phyloP scores from a whole-genome alignment of 2,797 vertebrate genomes.

The Novumbra hubbsi region DNA sequence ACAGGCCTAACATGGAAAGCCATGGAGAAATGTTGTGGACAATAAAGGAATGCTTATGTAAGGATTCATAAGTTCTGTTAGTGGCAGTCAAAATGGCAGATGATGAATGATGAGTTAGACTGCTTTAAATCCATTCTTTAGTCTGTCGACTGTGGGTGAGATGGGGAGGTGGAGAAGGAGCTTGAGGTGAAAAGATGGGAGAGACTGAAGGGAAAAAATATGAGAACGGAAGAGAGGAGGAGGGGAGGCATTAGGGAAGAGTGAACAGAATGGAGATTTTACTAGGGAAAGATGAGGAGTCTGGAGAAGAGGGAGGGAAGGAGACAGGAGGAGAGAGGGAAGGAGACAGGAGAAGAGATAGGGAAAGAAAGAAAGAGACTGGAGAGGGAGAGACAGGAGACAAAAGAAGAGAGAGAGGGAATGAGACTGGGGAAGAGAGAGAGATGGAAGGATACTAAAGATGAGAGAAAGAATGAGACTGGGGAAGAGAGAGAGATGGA shows the following conservation, averaged over 20 bases:
- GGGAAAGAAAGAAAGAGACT: too few species aligned
- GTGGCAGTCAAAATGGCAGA: neutral
- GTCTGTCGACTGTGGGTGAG: conserved; percentile 18
- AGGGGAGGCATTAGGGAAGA: conserved; percentile 23
- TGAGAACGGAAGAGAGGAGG: conserved; percentile 19
- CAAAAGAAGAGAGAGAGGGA: too few species aligned
- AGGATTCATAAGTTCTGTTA: neutral
- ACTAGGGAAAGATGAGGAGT: neutral
- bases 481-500: too few species aligned
- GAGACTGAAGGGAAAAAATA: conserved; percentile 10
- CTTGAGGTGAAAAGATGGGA: conserved; percentile 28
- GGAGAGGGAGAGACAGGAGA: too few species aligned
- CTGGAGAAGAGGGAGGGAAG: too few species aligned
- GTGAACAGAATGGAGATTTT: conserved; percentile 17
- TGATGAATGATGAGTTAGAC: neutral
- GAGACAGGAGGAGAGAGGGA: too few species aligned
- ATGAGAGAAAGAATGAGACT: too few species aligned
- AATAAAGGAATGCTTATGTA: conserved; percentile 21
- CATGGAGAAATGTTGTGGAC: neutral
- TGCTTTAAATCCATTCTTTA: neutral
- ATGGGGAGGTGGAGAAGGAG: conserved; percentile 28
- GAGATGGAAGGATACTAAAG: too few species aligned
- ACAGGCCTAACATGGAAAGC: neutral
- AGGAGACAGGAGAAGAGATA: too few species aligned
- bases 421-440: too few species aligned